Base-by-base conservation (phyloP, 2,888 invertebrate species). In the Auanema freiburgensis region DNA sequence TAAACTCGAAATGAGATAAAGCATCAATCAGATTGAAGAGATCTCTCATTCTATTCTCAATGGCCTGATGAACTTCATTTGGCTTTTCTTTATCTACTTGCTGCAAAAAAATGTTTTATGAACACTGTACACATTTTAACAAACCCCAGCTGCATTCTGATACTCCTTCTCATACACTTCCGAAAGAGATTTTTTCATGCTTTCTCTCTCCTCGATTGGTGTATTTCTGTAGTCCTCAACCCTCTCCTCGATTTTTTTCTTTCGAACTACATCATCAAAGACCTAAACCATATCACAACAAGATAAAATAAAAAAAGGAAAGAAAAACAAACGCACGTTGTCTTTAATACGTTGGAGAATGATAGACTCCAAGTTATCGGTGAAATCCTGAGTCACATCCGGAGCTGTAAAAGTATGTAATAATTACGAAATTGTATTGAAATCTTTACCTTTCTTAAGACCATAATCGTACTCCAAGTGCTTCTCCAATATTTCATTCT, bases 261-360 rank as follows among this genome's bases (percentile, higher is more conserved):
- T 94, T 56, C 91, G 88, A 66, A 90, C 89, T 0, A 95, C 94
- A 85, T 96, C 94, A 84, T 97, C 95, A 90, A 92, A 97, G 0
- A 90, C 90, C 87, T 91, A 89, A 16, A 79, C n/a, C 43, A 46
- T 46, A 18, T 43, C 43, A n/a, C 11, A n/a, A 16, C 12, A 50
- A 16, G 1, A 23, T 16, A 46, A 46, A 51, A 53, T 51, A 2
- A 51, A 51, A 23, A 21, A 5, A n/a, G 18, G 40, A n/a, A 8
- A 16, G 55, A 55, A 25, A 23, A 10, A 12, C 11, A 23, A 24
- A 18, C 53, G 8, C 52, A 85, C 85, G 81, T 86, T 84, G 81
- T 96, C 93, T 85, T 92, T 93, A 42, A 97, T 91, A 79, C 97
- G 88, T 82, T 91, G 92, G 71, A 86, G 89, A n/a, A 97, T 93